Evolutionary conservation across 1,140 invertebrate genomes (phyloP).

Genomic region (Ladona fulva): DNA sequence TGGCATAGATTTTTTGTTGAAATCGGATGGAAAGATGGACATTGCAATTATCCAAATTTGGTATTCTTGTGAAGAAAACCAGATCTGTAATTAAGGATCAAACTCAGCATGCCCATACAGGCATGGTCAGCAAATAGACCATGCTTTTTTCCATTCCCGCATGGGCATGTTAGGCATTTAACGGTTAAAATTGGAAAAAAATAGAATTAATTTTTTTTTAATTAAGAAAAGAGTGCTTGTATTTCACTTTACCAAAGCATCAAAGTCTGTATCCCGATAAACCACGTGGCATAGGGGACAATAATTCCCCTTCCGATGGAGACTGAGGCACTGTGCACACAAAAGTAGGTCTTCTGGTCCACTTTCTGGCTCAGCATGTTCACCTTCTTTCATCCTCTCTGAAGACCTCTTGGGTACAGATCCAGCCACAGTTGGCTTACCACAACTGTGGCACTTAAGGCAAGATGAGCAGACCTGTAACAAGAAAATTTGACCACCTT

Average conservation of each 20-base stretch:
- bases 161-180: too few relatives aligned
- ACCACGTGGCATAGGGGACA: constrained; percentile 87
- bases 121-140: too few relatives aligned
- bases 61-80: too few relatives aligned
- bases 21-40: too few relatives aligned
- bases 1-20: too few relatives aligned
- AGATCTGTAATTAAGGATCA: too few relatives aligned
- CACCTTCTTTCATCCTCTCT: background rate
- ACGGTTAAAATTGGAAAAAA: too few relatives aligned
- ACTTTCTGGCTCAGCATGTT: background rate
- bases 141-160: too few relatives aligned
- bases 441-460: constrained; percentile 83
- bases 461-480: constrained; percentile 77
- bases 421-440: constrained; percentile 63
- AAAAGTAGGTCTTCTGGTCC: constrained; percentile 61
- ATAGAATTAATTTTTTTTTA: constrained; percentile 15
- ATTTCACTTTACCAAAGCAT: constrained; percentile 58
- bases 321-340: constrained; percentile 78
- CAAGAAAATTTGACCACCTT: constrained; percentile 19
- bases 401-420: constrained; percentile 48
- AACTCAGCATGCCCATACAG: too few relatives aligned
- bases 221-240: constrained; percentile 22
- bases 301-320: constrained; percentile 81
- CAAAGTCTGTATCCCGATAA: constrained; percentile 88
- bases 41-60: too few relatives aligned